Evolutionary conservation across 2,888 invertebrate genomes (phyloP).

Genomic region (Trachelus iudaicus): DNA sequence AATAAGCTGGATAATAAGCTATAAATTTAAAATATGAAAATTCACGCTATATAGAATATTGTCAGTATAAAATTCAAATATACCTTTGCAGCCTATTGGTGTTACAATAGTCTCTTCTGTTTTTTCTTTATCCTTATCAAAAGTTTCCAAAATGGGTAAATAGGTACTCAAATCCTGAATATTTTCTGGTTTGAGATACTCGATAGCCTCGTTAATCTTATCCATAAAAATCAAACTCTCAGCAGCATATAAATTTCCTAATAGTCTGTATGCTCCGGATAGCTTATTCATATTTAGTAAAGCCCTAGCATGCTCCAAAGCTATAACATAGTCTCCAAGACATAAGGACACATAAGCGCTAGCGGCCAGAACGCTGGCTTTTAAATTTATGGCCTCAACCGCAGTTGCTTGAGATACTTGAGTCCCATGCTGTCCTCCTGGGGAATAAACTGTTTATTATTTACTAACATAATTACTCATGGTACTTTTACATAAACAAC

Average conservation of each 20-base stretch:
- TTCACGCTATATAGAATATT: slow-evolving; percentile 3
- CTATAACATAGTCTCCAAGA: slow-evolving; percentile 84
- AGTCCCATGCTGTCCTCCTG: slow-evolving; percentile 11
- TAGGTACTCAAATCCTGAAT: slow-evolving; percentile 70
- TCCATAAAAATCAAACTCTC: slow-evolving; percentile 88
- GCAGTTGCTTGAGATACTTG: slow-evolving; percentile 43
- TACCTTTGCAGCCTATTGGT: slow-evolving; percentile 45
- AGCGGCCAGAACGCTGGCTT: slow-evolving; percentile 76
- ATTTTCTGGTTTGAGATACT: slow-evolving; percentile 83
- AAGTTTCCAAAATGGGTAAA: slow-evolving; percentile 49
- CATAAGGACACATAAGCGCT: slow-evolving; percentile 88
- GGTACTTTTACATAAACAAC: neutral
- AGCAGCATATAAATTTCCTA: slow-evolving; percentile 90
- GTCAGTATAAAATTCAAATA: neutral
- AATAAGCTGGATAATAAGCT: slow-evolving; percentile 78
- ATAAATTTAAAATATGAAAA: slow-evolving; percentile 12
- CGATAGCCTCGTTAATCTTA: slow-evolving; percentile 84
- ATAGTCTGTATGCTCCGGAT: slow-evolving; percentile 78
- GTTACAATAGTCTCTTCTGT: slow-evolving; percentile 59
- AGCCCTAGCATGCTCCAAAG: slow-evolving; percentile 81
- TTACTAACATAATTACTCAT: neutral
- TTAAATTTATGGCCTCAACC: slow-evolving; percentile 57
- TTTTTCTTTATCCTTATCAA: slow-evolving; percentile 65
- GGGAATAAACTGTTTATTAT: neutral
- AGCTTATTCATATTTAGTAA: slow-evolving; percentile 79